Evolutionary conservation across 2,113 vertebrate genomes (phyloP).

Genomic region (Hucho hucho): DNA sequence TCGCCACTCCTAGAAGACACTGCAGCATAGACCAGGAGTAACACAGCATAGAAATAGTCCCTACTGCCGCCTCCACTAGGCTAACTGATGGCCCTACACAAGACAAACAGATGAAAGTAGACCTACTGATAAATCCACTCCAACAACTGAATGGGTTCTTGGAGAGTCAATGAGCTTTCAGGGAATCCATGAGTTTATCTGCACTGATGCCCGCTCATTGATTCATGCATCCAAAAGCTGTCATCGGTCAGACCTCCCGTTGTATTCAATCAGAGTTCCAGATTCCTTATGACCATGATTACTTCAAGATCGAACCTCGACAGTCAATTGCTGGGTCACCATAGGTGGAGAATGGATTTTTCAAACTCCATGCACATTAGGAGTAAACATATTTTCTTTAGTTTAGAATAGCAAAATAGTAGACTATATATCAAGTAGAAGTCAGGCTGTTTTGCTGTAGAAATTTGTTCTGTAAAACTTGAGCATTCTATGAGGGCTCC

Average conservation of each 20-base stretch:
- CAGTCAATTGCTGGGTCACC: too few relatives aligned
- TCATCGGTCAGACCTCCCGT: background rate
- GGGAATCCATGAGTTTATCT: background rate
- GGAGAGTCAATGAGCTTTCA: conserved; percentile 34
- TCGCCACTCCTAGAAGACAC: conserved; percentile 59
- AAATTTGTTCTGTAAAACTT: too few relatives aligned
- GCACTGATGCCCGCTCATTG: conserved; percentile 2
- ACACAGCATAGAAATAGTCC: conserved; percentile 4
- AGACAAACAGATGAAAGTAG: background rate
- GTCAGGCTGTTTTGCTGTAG: too few relatives aligned
- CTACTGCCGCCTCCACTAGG: conserved; percentile 14
- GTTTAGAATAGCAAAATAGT: too few relatives aligned
- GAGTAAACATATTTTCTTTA: background rate
- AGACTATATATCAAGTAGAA: too few relatives aligned
- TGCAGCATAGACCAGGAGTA: conserved; percentile 26
- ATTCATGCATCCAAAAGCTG: background rate
- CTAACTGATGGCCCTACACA: background rate
- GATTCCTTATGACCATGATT: background rate
- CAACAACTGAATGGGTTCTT: conserved; percentile 36
- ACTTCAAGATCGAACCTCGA: background rate
- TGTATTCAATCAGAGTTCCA: background rate
- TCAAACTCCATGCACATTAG: background rate
- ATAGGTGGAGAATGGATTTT: too few relatives aligned
- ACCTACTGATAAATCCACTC: background rate
- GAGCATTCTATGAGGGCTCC: too few relatives aligned